phyloP scores from a whole-genome alignment of 2,888 invertebrate species.

The Baccha elongata region DNA sequence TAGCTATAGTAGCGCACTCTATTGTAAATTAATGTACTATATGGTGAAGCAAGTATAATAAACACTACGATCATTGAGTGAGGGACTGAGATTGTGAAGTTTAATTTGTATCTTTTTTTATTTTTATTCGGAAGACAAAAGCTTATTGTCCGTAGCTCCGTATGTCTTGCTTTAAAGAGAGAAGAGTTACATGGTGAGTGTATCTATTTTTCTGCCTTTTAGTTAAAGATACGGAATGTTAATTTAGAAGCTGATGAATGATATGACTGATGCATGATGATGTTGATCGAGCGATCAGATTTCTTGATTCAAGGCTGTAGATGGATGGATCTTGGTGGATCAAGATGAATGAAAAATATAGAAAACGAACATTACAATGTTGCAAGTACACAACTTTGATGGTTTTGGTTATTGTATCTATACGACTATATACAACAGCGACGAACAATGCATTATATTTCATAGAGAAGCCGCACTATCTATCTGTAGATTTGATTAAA shows the following conservation, averaged over 20 bases:
- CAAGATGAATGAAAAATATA: neutral
- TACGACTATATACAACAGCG: no score
- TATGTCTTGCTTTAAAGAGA: neutral
- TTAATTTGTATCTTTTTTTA: slow-evolving; percentile 13
- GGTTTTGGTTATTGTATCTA: neutral
- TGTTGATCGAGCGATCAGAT: slow-evolving; percentile 66
- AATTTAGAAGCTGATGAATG: slow-evolving; percentile 68
- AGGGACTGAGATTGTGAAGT: slow-evolving; percentile 29
- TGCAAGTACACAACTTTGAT: slow-evolving; percentile 6
- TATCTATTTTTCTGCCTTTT: neutral
- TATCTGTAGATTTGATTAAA: slow-evolving; percentile 33
- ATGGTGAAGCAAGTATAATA: slow-evolving; percentile 55
- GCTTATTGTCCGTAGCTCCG: slow-evolving; percentile 46
- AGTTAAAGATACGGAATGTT: slow-evolving; percentile 50
- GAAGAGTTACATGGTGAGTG: slow-evolving; percentile 21
- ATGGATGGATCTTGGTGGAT: slow-evolving; percentile 34
- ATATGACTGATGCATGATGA: slow-evolving; percentile 57
- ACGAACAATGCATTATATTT: neutral
- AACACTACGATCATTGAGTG: slow-evolving; percentile 24
- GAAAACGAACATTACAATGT: slow-evolving; percentile 14
- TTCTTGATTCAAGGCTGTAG: slow-evolving; percentile 61
- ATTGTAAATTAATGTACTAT: slow-evolving; percentile 61
- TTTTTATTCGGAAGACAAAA: slow-evolving; percentile 43
- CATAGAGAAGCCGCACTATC: neutral
- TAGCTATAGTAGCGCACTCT: slow-evolving; percentile 55